phyloP scores from a whole-genome alignment of 53 echinoderm and acorn worm genomes.

The Paracentrotus lividus region DNA sequence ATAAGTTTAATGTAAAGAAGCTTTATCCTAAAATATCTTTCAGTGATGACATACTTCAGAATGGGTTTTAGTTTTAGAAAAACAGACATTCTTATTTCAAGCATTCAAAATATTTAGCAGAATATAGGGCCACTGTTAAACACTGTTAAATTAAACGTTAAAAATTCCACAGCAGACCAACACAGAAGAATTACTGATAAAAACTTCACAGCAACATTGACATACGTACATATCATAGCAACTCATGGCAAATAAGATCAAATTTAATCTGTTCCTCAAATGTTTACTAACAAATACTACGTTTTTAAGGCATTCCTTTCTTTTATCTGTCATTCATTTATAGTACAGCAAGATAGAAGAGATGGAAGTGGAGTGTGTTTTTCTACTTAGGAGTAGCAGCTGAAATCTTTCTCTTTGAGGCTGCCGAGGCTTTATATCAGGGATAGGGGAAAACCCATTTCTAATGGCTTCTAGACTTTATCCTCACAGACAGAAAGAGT shows the following conservation, averaged over 20 bases:
- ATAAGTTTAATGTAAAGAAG: too few relatives aligned
- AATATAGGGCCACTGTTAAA: too few relatives aligned
- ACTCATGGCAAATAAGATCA: neutral
- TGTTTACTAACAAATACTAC: too few relatives aligned
- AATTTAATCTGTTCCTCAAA: neutral
- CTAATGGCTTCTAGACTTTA: conserved; percentile 79
- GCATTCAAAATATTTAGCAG: too few relatives aligned
- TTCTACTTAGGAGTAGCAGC: conserved; percentile 83
- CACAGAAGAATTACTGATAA: too few relatives aligned
- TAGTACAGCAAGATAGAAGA: conserved; percentile 53
- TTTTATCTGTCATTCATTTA: neutral
- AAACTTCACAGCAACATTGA: neutral
- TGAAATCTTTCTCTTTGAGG: conserved; percentile 73
- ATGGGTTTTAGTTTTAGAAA: too few relatives aligned
- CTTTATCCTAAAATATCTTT: too few relatives aligned
- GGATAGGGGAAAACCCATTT: conserved; percentile 81
- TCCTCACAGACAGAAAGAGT: conserved; percentile 83
- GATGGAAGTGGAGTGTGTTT: conserved; percentile 77
- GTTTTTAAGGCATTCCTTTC: too few relatives aligned
- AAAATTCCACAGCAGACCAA: too few relatives aligned
- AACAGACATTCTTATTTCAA: too few relatives aligned
- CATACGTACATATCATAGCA: neutral
- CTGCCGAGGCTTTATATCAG: conserved; percentile 83
- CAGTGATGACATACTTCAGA: too few relatives aligned
- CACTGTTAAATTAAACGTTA: too few relatives aligned